Conservation (phyloP, 2,888 invertebrate genomes). For the Catocala fraxini region DNA sequence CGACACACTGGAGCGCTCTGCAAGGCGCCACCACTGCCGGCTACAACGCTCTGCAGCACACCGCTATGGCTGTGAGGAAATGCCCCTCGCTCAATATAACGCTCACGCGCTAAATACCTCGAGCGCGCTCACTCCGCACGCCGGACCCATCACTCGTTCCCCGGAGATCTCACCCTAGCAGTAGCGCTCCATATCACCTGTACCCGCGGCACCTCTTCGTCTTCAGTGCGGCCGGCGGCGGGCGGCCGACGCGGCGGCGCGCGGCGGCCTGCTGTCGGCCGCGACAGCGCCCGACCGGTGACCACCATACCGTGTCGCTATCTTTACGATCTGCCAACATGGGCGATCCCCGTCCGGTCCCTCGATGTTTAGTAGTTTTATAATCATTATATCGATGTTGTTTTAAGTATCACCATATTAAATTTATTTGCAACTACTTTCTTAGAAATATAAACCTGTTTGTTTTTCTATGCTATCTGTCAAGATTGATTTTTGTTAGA, state of each 20-base stretch:
- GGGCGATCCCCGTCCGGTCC: constrained; percentile 67
- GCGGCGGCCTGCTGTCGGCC: not conserved
- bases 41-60: constrained; percentile 84
- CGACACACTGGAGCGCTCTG: constrained; percentile 82
- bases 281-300: constrained; percentile 1
- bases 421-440: constrained; percentile 66
- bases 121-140: not conserved
- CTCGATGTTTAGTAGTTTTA: constrained; percentile 69
- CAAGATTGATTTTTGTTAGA: constrained; percentile 45
- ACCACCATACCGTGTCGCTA: constrained; percentile 7
- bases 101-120: constrained; percentile 85
- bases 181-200: constrained; percentile 9
- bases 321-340: constrained; percentile 36
- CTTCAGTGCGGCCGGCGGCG: not conserved
- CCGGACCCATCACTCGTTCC: constrained; percentile 9
- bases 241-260: not conserved
- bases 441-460: constrained; percentile 52
- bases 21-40: constrained; percentile 85
- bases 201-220: constrained; percentile 9
- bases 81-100: constrained; percentile 93
- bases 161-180: constrained; percentile 18
- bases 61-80: constrained; percentile 90
- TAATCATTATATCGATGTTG: constrained; percentile 67
- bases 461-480: constrained; percentile 55
- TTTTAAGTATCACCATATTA: constrained; percentile 57